Base-by-base conservation (phyloP, 2,888 invertebrate species). In the Electrophaes corylata region DNA sequence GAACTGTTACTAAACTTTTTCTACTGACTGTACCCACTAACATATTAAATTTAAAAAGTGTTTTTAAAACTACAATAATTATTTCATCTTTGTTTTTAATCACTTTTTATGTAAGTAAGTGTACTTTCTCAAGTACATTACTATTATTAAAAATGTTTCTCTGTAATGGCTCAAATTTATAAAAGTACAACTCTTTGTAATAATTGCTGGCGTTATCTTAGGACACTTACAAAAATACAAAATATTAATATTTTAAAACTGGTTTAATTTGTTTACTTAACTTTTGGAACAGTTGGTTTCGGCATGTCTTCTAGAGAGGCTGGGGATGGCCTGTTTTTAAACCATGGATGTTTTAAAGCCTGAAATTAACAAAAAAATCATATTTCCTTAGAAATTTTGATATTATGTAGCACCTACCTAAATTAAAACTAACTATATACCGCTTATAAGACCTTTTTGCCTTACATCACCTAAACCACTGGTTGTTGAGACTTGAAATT, bases 321-420 rank as follows among this genome's bases (percentile, higher is more conserved):
- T 3, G 95, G 94, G 20, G 93, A 84, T 0, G 97, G 97, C 58
- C 92, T 91, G 0, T 92, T 93, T 73, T 92, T 92, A 81, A 97
- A 96, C 91, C 96, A 97, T 12, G 87, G 86, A 79, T 96, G 95
- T 44, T 92, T 86, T 31, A 97, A 78, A 4, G 96, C 96, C 96
- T 96, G 86, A 37, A 92, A 91, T 62, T 6, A 26, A 67, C 59
- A 12, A 39, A 29, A 14, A 3, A 53, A 2, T 16, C 12, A 20
- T 4, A 20, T 4, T 20, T 20, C 20, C 20, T n/a, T n/a, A n/a
- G n/a, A n/a, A n/a, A n/a, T n/a, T n/a, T n/a, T n/a, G n/a, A n/a
- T n/a, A n/a, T n/a, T n/a, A n/a, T n/a, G n/a, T n/a, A n/a, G n/a
- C n/a, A n/a, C n/a, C n/a, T n/a, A n/a, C n/a, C n/a, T n/a, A n/a